Evolutionary conservation across 2,113 vertebrate genomes (phyloP).

Genomic region (Sterna hirundo): DNA sequence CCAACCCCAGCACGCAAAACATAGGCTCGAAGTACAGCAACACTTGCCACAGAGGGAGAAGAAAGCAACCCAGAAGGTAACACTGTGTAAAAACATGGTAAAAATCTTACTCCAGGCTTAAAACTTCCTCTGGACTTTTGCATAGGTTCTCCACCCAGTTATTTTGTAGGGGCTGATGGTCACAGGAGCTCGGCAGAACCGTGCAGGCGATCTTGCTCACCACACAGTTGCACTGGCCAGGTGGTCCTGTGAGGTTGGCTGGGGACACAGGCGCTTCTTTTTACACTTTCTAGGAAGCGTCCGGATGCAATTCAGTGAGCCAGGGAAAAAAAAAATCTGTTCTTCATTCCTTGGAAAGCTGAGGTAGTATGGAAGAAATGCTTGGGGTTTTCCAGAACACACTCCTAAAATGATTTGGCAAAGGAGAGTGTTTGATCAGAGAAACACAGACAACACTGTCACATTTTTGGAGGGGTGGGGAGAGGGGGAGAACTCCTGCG

Average conservation of each 20-base stretch:
- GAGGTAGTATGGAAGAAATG: not conserved
- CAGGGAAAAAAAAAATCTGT: not conserved
- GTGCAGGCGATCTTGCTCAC: not conserved
- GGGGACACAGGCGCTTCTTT: slow-evolving; percentile 40
- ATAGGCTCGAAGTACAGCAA: not conserved
- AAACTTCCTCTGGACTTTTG: not conserved
- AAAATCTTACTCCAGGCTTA: not conserved
- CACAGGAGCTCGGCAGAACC: not conserved
- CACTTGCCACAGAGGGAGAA: not conserved
- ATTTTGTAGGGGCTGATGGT: not conserved
- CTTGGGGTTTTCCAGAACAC: not conserved
- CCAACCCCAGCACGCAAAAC: not conserved
- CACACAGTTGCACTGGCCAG: slow-evolving; percentile 24
- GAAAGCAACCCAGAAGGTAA: not conserved
- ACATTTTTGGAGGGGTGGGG: not conserved
- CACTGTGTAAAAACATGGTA: not conserved
- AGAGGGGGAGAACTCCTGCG: not conserved
- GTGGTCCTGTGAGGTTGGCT: slow-evolving; percentile 28
- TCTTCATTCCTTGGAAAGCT: slow-evolving; percentile 31
- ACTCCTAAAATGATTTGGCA: not conserved
- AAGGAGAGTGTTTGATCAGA: not conserved
- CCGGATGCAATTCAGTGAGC: not conserved
- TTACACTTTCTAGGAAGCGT: slow-evolving; percentile 60
- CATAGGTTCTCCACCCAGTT: not conserved
- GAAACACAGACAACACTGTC: not conserved